These are phyloP conservation scores for Batillaria attramentaria DNA, from an alignment of 1,140 invertebrate species.

Conservation along the genomic window DNA sequence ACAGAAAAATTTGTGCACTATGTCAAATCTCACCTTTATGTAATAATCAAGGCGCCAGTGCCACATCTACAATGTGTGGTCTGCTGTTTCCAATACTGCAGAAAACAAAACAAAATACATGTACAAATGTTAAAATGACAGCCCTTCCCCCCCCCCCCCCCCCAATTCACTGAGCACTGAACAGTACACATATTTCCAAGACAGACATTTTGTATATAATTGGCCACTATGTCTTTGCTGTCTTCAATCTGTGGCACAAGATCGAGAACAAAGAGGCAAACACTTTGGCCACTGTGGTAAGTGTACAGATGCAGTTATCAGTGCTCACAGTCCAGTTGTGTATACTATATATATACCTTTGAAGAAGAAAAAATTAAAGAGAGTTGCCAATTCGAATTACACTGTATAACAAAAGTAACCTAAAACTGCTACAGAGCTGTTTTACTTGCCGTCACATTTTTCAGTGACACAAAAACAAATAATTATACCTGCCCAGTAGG, in stretches of 20 bases:
- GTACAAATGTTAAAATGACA: background rate
- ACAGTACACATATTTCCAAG: no score
- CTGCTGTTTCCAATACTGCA: conserved; percentile 59
- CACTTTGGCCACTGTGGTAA: no score
- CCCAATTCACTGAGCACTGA: no score
- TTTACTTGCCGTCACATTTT: background rate
- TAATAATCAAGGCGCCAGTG: conserved; percentile 69
- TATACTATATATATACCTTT: background rate
- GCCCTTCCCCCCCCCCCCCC: no score
- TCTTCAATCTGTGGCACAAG: no score
- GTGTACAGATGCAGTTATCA: background rate
- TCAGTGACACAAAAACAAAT: background rate
- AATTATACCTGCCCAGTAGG: conserved; percentile 55
- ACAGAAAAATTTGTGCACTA: background rate
- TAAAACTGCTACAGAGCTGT: background rate
- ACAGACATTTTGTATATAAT: no score
- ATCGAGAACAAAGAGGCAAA: no score
- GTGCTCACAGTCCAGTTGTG: background rate
- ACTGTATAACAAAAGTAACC: background rate
- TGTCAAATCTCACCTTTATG: conserved; percentile 59
- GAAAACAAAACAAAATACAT: conserved; percentile 19
- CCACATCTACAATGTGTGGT: conserved; percentile 68
- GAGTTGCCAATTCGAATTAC: background rate
- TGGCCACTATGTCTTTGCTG: no score
- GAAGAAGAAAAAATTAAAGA: background rate